phyloP scores from a whole-genome alignment of 2,888 invertebrate species.

The Bhutanitis thaidina region DNA sequence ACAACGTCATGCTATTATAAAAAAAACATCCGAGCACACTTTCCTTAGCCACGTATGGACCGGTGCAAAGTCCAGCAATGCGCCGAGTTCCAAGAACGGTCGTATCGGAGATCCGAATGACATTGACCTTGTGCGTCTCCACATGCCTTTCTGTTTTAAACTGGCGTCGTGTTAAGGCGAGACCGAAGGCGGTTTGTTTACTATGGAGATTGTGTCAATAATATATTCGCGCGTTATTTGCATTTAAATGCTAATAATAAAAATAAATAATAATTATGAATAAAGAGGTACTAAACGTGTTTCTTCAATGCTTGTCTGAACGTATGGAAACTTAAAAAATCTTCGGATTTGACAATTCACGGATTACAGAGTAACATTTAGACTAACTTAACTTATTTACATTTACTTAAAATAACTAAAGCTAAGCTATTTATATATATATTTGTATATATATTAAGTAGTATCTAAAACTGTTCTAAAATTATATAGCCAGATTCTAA shows the following conservation, averaged over 20 bases:
- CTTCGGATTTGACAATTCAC: too few relatives aligned
- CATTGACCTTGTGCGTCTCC: slow-evolving; percentile 29
- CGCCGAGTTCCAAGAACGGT: slow-evolving; percentile 25
- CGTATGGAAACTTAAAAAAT: too few relatives aligned
- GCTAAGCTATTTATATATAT: too few relatives aligned
- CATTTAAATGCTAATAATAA: not conserved
- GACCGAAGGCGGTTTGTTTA: slow-evolving; percentile 17
- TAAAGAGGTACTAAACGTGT: too few relatives aligned
- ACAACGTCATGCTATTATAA: not conserved
- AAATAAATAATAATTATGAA: too few relatives aligned
- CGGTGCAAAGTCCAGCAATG: not conserved
- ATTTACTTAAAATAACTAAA: too few relatives aligned
- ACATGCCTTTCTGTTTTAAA: slow-evolving; percentile 15
- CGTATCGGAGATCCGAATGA: slow-evolving; percentile 27
- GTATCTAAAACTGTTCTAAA: too few relatives aligned
- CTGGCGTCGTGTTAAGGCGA: slow-evolving; percentile 11
- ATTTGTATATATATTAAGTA: too few relatives aligned
- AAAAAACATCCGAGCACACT: not conserved
- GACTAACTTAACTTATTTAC: too few relatives aligned
- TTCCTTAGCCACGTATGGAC: slow-evolving; percentile 2
- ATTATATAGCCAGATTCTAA: too few relatives aligned
- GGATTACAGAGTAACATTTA: too few relatives aligned
- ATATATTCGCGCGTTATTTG: not conserved
- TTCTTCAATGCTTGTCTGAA: too few relatives aligned
- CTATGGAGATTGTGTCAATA: slow-evolving; percentile 11